phyloP scores from a whole-genome alignment of 2,113 vertebrate species.

The western clawed frog (Xenopus tropicalis) region UCB_Xtro_10.0 CM004452.2:40175001-40175500 shows the following conservation, averaged over 20 bases:
- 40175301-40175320: slow-evolving; percentile 44
- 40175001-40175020: neutral
- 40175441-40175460: slow-evolving; percentile 44
- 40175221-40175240: slow-evolving; percentile 21
- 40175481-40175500: slow-evolving; percentile 32
- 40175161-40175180: neutral
- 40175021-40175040: slow-evolving; percentile 2
- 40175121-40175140: neutral
- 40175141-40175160: slow-evolving; percentile 1
- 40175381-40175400: slow-evolving; percentile 42
- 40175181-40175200: slow-evolving; percentile 18
- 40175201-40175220: slow-evolving; percentile 15
- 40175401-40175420: slow-evolving; percentile 43
- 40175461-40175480: slow-evolving; percentile 43
- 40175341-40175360: slow-evolving; percentile 46
- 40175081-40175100: neutral
- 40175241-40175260: slow-evolving; percentile 28
- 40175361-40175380: slow-evolving; percentile 46
- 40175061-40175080: neutral
- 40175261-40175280: slow-evolving; percentile 20
- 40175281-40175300: slow-evolving; percentile 44
- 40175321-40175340: slow-evolving; percentile 44
- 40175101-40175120: neutral
- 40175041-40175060: neutral
- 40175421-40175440: slow-evolving; percentile 37